A percentile compares a stretch with the other conserved stretches of the same genome.
phyloP scores from a whole-genome alignment of 1,140 invertebrate genomes.

The Drosophila miranda region DNA sequence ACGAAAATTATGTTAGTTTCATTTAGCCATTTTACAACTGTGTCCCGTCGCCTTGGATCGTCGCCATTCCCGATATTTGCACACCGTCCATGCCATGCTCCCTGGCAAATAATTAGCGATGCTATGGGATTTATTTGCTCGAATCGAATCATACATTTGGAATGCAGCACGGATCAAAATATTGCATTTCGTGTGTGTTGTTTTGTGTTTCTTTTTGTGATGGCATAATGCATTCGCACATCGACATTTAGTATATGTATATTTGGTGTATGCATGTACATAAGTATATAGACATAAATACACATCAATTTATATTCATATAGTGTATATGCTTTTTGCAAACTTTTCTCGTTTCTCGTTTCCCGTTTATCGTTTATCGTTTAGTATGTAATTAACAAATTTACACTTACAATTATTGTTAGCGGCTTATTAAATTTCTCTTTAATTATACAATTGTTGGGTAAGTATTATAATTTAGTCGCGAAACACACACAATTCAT shows the following conservation, averaged over 20 bases:
- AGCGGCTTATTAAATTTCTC: slow-evolving; percentile 50
- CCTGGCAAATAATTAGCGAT: slow-evolving; percentile 36
- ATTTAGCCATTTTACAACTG: slow-evolving; percentile 69
- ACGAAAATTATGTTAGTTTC: slow-evolving; percentile 75
- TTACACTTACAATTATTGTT: slow-evolving; percentile 70
- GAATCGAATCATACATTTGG: slow-evolving; percentile 47
- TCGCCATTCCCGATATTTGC: slow-evolving; percentile 14
- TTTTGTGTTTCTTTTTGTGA: slow-evolving; percentile 34
- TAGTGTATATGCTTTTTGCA: slow-evolving; percentile 47
- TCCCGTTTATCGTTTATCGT: neutral
- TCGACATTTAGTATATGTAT: slow-evolving; percentile 39
- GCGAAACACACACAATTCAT: slow-evolving; percentile 64
- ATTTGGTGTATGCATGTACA: slow-evolving; percentile 5
- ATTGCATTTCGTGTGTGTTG: slow-evolving; percentile 25
- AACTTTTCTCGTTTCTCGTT: slow-evolving; percentile 45
- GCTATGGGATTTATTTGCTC: slow-evolving; percentile 32
- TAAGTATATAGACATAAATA: slow-evolving; percentile 45
- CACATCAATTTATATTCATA: slow-evolving; percentile 47
- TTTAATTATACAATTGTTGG: slow-evolving; percentile 13
- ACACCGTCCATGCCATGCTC: slow-evolving; percentile 25
- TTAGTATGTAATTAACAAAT: slow-evolving; percentile 74
- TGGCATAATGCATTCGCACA: slow-evolving; percentile 59
- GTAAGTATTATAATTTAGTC: slow-evolving; percentile 46
- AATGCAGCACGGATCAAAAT: slow-evolving; percentile 58
- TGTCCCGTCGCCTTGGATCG: slow-evolving; percentile 12